A percentile compares a stretch with the other conserved stretches of the same genome.
Conservation (phyloP, 2,888 invertebrate species). For the Trissonchulus latispiculum region DNA sequence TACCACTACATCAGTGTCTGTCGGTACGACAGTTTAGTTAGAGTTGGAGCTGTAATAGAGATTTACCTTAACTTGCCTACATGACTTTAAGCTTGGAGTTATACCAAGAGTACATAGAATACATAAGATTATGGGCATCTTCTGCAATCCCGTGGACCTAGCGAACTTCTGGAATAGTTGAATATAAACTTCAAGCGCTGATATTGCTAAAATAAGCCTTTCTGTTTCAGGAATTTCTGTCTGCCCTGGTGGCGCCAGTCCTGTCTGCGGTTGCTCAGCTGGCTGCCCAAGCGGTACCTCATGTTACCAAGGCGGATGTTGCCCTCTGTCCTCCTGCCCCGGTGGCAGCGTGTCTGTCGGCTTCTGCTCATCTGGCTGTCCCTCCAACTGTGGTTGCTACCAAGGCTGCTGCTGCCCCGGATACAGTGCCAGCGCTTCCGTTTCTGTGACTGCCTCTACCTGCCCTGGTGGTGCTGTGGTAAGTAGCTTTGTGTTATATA, state of each 20-base stretch:
- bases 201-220: no score
- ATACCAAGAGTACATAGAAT: no score
- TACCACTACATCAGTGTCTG: background rate
- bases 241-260: background rate
- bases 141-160: no score
- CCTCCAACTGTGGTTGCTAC: background rate
- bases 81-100: no score
- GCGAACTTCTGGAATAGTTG: no score
- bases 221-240: background rate
- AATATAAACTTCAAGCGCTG: no score
- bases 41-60: no score
- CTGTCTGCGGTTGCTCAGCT: background rate
- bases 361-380: constrained; percentile 2
- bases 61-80: no score
- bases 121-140: no score
- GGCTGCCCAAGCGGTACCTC: background rate
- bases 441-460: background rate
- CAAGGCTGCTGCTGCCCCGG: constrained; percentile 13
- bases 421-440: background rate
- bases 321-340: constrained; percentile 2
- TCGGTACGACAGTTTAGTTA: no score
- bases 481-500: no score
- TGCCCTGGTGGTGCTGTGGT: background rate
- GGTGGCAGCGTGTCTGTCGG: background rate
- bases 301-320: constrained; percentile 14